A percentile compares a stretch with the other conserved stretches of the same genome.
phyloP scores from a whole-genome alignment of 1,140 invertebrate species.

The Bombus affinis region DNA sequence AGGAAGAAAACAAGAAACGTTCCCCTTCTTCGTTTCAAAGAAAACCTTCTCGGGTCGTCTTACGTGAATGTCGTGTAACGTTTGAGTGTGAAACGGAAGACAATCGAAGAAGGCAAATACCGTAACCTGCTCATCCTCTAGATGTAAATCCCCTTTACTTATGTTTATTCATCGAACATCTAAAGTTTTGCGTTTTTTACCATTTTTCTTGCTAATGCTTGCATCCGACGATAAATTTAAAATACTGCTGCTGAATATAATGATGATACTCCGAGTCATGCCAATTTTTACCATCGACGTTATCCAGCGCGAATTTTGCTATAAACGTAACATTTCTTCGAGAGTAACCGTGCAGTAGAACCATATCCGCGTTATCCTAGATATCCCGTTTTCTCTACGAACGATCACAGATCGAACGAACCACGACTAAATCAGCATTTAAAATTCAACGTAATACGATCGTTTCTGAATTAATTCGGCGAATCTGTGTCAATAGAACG shows the following conservation, averaged over 20 bases:
- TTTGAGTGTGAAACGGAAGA: neutral
- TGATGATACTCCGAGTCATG: neutral
- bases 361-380: neutral
- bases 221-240: neutral
- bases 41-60: neutral
- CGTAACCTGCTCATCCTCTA: neutral
- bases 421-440: neutral
- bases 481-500: neutral
- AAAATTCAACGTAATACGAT: neutral
- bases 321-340: neutral
- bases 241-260: neutral
- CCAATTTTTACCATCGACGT: neutral
- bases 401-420: neutral
- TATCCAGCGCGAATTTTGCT: neutral
- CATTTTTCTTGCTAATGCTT: no score
- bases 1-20: neutral
- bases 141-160: no score
- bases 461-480: neutral
- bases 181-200: neutral
- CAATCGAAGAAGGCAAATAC: neutral
- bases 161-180: no score
- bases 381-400: neutral
- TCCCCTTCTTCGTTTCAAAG: neutral
- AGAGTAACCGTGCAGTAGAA: no score
- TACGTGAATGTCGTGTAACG: neutral